Base-by-base conservation (phyloP, 2,113 vertebrate species). In the Chionodraco myersi region DNA sequence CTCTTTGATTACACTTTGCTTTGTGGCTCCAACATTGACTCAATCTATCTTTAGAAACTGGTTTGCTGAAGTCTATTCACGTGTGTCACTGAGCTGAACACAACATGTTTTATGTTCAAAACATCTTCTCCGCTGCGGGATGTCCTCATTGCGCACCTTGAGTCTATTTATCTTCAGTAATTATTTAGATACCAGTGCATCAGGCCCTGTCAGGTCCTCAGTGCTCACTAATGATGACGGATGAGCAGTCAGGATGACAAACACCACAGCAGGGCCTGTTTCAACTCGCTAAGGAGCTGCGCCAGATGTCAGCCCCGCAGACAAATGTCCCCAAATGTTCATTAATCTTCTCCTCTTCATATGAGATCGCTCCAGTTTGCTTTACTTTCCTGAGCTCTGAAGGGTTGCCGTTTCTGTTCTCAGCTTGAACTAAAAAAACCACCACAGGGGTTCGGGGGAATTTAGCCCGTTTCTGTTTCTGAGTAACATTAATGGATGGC, bases 221-320 rank as follows among this genome's bases (percentile, higher is more conserved):
- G 82, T 72, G 81, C 75, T 85, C 69, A 3, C 84, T 94, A 95
- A 95, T 93, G 93, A 92, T 92, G 94, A 95, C 80, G 84, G 89
- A 95, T 92, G 90, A 88, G 89, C 82, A 80, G 92, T 90, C 91
- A 72, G 86, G 81, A 75, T 87, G 91, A 90, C 90, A 91, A 88
- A 93, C 91, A 88, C 85, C 87, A 86, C 84, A 89, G 91, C 90
- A 77, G 86, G 85, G 86, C 88, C 85, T 92, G 90, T 91, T 86
- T 76, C 85, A 83, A 88, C 92, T 91, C 48, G 91, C 87, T 82
- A 71, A 63, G 83, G 84, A 89, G 88, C 83, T 86, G 84, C 72
- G n/a, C 86, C 91, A 92, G 85, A 91, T 89, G 86, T 86, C 82
- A 89, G 47, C 79, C 77, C 65, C 71, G 80, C 80, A 89, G 89